Percentiles rank a stretch among this genome's conserved stretches.
These are phyloP conservation scores for Bovichtus diacanthus DNA, from an alignment of 2,797 vertebrate species.

Conservation along the genomic window DNA sequence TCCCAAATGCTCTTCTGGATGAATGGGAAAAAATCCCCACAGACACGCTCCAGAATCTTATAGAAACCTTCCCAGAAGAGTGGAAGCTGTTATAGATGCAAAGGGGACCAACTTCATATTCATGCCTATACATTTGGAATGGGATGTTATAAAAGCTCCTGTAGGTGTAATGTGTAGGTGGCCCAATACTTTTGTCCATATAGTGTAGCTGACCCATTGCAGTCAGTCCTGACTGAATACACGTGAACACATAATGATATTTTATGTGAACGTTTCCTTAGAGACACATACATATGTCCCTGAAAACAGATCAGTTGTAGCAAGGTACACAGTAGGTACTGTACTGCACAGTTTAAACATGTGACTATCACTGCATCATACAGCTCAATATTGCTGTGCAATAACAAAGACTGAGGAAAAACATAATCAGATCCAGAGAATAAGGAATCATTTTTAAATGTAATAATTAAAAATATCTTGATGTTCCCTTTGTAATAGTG, in stretches of 20 bases:
- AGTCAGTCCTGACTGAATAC: not conserved
- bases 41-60: too few relatives aligned
- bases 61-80: too few relatives aligned
- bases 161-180: too few relatives aligned
- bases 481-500: not conserved
- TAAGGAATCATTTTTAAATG: not conserved
- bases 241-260: too few relatives aligned
- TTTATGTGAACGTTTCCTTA: too few relatives aligned
- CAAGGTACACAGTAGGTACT: not conserved
- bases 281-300: not conserved
- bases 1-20: too few relatives aligned
- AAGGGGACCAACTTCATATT: too few relatives aligned
- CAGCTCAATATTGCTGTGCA: constrained; percentile 5
- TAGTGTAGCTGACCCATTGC: not conserved
- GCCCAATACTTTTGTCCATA: too few relatives aligned
- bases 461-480: not conserved
- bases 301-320: not conserved
- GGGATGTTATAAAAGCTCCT: too few relatives aligned
- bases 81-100: too few relatives aligned
- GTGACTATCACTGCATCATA: constrained; percentile 33
- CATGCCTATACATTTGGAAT: too few relatives aligned
- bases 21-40: too few relatives aligned
- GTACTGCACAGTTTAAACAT: not conserved
- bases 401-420: constrained; percentile 22
- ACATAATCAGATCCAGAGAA: constrained; percentile 49